These are phyloP conservation scores for Heliconius eleuchia DNA, from an alignment of 1,140 invertebrate species.

Conservation along the genomic window DNA sequence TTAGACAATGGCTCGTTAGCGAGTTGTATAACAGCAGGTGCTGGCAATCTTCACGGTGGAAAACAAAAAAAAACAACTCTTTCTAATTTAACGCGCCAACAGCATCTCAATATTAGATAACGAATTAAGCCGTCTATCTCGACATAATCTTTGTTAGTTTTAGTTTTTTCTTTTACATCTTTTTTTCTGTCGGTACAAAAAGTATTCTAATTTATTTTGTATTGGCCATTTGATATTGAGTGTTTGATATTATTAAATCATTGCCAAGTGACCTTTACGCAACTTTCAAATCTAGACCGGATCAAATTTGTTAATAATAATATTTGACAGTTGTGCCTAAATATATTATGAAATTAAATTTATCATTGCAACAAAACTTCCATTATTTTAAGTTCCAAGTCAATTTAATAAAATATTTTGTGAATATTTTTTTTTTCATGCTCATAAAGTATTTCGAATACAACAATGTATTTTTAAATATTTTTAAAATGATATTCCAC, in stretches of 20 bases:
- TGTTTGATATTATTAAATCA: conserved; percentile 17
- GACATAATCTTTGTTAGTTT: conserved; percentile 30
- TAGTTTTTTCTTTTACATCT: background rate
- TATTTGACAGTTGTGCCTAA: background rate
- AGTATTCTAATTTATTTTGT: conserved; percentile 30
- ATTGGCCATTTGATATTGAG: conserved; percentile 30
- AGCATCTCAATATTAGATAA: conserved; percentile 53
- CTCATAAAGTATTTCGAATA: too few relatives aligned
- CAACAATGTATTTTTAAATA: too few relatives aligned
- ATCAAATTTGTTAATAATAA: conserved; percentile 20
- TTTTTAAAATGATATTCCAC: too few relatives aligned
- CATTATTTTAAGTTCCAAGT: background rate
- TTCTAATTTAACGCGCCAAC: conserved; percentile 58
- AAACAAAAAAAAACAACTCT: conserved; percentile 40
- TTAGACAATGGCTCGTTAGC: conserved; percentile 68
- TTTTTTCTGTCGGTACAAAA: conserved; percentile 20
- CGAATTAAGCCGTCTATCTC: conserved; percentile 32
- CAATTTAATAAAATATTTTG: too few relatives aligned
- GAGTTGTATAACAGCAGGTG: conserved; percentile 60
- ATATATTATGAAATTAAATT: background rate
- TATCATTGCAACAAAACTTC: background rate
- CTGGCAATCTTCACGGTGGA: conserved; percentile 38
- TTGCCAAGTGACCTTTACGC: conserved; percentile 40
- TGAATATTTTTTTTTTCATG: too few relatives aligned
- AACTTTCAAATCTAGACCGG: conserved; percentile 51